phyloP scores from a whole-genome alignment of 2,113 vertebrate genomes.

The Sterna hirundo region DNA sequence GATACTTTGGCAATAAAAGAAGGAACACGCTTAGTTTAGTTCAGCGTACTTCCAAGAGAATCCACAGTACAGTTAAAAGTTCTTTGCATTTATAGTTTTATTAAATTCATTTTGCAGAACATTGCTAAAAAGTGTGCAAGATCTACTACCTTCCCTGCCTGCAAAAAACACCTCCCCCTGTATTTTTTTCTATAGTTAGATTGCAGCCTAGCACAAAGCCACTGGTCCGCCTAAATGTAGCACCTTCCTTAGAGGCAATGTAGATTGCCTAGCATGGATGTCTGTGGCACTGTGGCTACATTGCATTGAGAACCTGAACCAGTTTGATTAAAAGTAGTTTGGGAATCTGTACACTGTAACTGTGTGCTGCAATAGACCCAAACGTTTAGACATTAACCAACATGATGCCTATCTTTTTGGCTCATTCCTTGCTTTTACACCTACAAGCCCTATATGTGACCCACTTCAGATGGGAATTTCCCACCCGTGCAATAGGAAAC shows the following conservation, averaged over 20 bases:
- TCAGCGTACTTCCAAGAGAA: neutral
- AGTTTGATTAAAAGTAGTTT: neutral
- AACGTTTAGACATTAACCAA: neutral
- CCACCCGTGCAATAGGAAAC: neutral
- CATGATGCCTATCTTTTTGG: neutral
- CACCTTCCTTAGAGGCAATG: neutral
- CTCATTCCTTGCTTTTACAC: neutral
- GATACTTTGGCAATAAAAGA: neutral
- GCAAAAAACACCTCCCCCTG: neutral
- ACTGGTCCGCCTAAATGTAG: neutral
- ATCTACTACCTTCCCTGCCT: neutral
- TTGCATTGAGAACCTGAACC: neutral
- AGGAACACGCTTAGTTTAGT: neutral
- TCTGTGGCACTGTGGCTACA: neutral
- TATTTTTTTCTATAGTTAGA: neutral
- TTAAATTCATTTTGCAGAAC: neutral
- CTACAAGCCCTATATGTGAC: neutral
- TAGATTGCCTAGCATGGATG: neutral
- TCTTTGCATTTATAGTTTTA: neutral
- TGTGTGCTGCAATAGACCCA: neutral
- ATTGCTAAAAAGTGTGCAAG: neutral
- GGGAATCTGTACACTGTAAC: neutral
- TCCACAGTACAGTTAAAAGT: neutral
- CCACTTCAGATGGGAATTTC: neutral
- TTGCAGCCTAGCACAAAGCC: neutral